Conservation (phyloP, 2,797 vertebrate genomes). For the Lates japonicus region DNA sequence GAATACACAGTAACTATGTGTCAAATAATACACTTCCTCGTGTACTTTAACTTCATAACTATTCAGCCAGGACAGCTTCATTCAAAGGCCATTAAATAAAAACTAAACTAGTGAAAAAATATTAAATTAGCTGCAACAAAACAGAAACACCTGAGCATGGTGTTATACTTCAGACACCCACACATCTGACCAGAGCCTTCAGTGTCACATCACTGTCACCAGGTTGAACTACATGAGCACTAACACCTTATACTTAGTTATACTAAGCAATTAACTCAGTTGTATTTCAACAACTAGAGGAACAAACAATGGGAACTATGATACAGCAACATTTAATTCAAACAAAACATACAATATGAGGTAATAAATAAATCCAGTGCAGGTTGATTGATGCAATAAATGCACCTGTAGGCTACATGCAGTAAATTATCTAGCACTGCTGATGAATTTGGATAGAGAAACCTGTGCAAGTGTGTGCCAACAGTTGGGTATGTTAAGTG, state of each 20-base stretch:
- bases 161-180: background rate
- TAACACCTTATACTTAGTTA: background rate
- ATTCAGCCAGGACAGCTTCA: background rate
- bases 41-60: background rate
- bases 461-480: constrained; percentile 27
- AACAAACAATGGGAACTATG: background rate
- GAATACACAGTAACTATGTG: background rate
- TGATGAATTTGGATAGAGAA: constrained; percentile 20
- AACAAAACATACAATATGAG: background rate
- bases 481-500: constrained; percentile 40
- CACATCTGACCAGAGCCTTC: background rate
- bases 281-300: background rate
- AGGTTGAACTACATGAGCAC: background rate
- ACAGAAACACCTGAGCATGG: background rate
- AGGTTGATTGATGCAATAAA: constrained; percentile 1
- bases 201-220: background rate
- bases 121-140: background rate
- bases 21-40: background rate
- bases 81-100: background rate
- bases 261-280: background rate
- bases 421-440: constrained; percentile 12
- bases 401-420: background rate
- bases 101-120: background rate
- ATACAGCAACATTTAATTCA: background rate
- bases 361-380: background rate